Base-by-base conservation (phyloP, 2,888 invertebrate species). In the Adelphocoris suturalis region DNA sequence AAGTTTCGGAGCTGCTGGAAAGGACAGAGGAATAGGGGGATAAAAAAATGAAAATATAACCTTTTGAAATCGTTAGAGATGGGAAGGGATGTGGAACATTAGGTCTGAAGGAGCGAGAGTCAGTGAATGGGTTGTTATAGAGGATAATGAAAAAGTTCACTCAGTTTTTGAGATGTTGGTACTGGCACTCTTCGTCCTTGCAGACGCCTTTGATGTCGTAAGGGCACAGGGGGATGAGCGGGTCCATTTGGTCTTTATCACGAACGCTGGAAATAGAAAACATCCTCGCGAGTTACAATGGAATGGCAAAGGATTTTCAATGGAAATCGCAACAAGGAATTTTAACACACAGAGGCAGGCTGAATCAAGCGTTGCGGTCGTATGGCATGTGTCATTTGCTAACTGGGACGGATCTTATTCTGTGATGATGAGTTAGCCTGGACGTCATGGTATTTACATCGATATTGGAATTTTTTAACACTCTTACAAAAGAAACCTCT, bases 121-220 rank as follows among this genome's bases (percentile, higher is more conserved):
- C 46, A 27, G 28, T 46, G 47, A 80, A 37, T 68, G 27, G 68
- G 27, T 57, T 16, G 19, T 57, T 52, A 52, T 12, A 84, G 48
- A 75, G 68, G 19, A 78, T 12, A 80, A 55, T 19, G 37, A 88
- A 88, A 88, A 52, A 86, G 78, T 27, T 61, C 76, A 78, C 48
- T 88, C 55, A 78, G 80, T 76, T 84, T 86, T 85, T 91, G 75
- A 91, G 86, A 88, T 91, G 91, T 81, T 91, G 91, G 80, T 91
- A 91, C 61, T 89, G 89, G 90, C 91, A 91, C 52, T 91, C 89
- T 76, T 91, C 91, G 82, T 91, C 91, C 86, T 76, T 90, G 90
- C 91, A 91, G 78, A 90, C 90, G 28, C 91, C 91, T 61, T 81
- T 78, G n/a, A 90, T 75, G 75, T 91, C 91, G 37, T 89, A 91